Base-by-base conservation (phyloP, 2,888 invertebrate species). In the Lysandra coridon region DNA sequence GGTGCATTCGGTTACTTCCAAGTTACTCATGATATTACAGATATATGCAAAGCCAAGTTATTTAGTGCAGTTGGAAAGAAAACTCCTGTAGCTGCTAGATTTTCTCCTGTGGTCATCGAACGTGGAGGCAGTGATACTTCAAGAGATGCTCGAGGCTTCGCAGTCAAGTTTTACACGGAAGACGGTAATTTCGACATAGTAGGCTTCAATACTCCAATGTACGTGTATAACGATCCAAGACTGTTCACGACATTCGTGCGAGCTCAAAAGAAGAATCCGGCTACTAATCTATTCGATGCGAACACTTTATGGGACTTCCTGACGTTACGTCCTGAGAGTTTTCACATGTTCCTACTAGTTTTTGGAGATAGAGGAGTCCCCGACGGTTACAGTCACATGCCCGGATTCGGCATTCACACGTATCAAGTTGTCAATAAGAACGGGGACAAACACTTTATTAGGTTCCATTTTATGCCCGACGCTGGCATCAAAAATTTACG, bases 291-390 rank as follows among this genome's bases (percentile, higher is more conserved):
- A 53, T 98, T 97, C 90, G 98, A 98, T 90, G 92, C 96, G 0
- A 97, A 98, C 86, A 98, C 97, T 97, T 96, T 98, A 86, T 99
- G 98, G 98, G 98, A 99, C 88, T 98, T 98, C 87, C 95, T 98
- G 82, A 96, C 97, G 0, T 92, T 98, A 73, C 95, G 98, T 60
- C 98, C 98, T 0, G 98, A 98, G 90, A 95, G 97, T 5, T 95
- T 96, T 6, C 98, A 98, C 88, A 98, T 98, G 89, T 95, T 96
- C 74, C 93, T 97, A 90, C 96, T 98, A 89, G 92, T 98, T 82
- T 98, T 98, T 87, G 95, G 97, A 12, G 98, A 98, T 89, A 96
- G 98, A 82, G 98, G 98, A 17, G 97, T 97, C 81, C 98, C 98
- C 0, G 97, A 98, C 88, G 98, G 98, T 4, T 97, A 96, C 90